These are phyloP conservation scores for Cepaea nemoralis DNA, from an alignment of 1,140 invertebrate genomes.

Conservation along the genomic window DNA sequence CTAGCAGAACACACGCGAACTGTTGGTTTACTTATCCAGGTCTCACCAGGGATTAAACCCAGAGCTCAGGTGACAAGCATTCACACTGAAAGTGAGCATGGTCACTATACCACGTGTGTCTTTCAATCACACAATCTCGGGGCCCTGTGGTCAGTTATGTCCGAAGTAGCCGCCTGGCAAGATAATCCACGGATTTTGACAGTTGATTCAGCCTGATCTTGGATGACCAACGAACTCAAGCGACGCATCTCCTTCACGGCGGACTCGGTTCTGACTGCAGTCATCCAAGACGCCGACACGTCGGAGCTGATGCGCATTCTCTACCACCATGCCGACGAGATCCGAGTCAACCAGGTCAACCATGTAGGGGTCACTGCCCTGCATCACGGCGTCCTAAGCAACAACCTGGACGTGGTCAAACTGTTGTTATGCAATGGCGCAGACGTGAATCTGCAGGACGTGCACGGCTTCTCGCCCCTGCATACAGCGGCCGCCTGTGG, in stretches of 20 bases:
- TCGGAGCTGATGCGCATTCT: conserved; percentile 58
- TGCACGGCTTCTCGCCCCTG: conserved; percentile 98
- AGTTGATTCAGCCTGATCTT: no score
- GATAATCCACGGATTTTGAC: no score
- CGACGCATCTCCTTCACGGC: conserved; percentile 62
- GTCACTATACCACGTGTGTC: no score
- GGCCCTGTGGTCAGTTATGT: no score
- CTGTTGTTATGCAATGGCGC: conserved; percentile 94
- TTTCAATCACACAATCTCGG: no score
- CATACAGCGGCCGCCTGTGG: conserved; percentile 98
- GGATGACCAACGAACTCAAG: conserved; percentile 21
- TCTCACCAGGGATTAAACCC: no score
- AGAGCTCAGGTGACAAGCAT: no score
- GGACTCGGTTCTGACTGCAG: conserved; percentile 62
- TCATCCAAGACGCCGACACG: conserved; percentile 64
- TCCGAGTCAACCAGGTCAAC: conserved; percentile 55
- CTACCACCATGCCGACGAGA: conserved; percentile 25
- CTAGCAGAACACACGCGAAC: no score
- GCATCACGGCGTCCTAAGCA: conserved; percentile 63
- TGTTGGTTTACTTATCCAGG: no score
- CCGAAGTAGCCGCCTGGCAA: no score
- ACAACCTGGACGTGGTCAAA: conserved; percentile 97
- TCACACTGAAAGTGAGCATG: no score
- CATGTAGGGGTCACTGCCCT: conserved; percentile 65
- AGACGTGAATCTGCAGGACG: conserved; percentile 95